A percentile compares a stretch with the other conserved stretches of the same genome.
phyloP scores from a whole-genome alignment of 1,140 invertebrate genomes.

The Lepidurus packardi region DNA sequence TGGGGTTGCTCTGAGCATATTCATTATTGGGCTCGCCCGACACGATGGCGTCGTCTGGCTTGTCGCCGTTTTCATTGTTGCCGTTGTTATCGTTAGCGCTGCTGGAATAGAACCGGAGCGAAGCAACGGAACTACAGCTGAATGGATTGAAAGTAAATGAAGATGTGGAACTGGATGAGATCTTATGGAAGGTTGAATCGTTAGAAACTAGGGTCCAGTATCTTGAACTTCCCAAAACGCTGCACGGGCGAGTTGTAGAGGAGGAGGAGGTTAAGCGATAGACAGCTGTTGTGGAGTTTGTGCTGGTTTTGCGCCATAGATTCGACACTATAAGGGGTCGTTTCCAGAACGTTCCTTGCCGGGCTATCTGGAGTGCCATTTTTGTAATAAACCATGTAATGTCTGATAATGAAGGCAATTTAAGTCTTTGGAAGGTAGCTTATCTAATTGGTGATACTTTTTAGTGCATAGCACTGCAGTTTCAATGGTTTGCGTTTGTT shows the following conservation, averaged over 20 bases:
- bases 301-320: background rate
- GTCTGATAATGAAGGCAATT: no score
- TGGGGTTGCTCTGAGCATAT: background rate
- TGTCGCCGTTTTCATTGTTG: background rate
- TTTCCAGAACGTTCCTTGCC: constrained; percentile 14
- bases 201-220: background rate
- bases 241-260: background rate
- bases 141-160: background rate
- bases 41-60: background rate
- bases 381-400: no score
- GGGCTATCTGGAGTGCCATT: background rate
- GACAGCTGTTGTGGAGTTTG: no score
- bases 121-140: background rate
- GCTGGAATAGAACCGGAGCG: background rate
- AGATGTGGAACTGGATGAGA: background rate
- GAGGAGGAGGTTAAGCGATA: background rate
- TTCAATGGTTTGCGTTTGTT: no score
- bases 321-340: background rate
- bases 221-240: background rate
- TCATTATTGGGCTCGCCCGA: background rate
- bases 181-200: background rate
- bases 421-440: no score
- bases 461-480: no score
- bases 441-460: no score
- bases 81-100: constrained; percentile 15